Evolutionary conservation across 2,113 vertebrate species (phyloP).

Genomic region (Clarias macrocephalus): DNA sequence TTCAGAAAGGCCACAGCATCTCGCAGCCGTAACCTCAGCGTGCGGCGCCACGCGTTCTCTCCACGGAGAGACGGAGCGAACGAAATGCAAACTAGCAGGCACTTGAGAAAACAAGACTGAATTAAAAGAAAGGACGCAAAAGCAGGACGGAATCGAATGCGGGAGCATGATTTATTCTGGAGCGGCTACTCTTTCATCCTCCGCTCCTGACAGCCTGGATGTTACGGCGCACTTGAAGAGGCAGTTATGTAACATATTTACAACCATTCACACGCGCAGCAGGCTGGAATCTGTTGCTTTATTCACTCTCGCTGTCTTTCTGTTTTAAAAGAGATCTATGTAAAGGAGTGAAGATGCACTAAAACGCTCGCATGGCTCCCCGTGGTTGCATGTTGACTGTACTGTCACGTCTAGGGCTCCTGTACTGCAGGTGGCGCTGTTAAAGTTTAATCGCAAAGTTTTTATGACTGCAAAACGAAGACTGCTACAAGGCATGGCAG

Average conservation of each 20-base stretch:
- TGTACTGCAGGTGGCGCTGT: not conserved
- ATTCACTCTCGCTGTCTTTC: slow-evolving; percentile 21
- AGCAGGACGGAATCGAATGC: not conserved
- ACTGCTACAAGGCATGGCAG: not conserved
- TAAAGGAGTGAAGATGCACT: not conserved
- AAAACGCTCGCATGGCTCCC: not conserved
- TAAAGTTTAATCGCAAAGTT: not conserved
- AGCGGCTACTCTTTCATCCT: not conserved
- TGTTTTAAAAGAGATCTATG: not conserved
- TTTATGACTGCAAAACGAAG: not conserved
- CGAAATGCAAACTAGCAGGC: not conserved
- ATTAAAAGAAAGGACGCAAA: not conserved
- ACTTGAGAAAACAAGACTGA: slow-evolving; percentile 17
- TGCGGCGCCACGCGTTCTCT: not conserved
- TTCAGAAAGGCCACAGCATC: slow-evolving; percentile 26
- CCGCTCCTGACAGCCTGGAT: slow-evolving; percentile 24
- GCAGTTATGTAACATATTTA: slow-evolving; percentile 38
- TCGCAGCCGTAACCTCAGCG: not conserved
- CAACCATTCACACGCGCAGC: not conserved
- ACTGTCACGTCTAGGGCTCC: not conserved
- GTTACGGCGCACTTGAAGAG: slow-evolving; percentile 6
- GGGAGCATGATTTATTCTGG: not conserved
- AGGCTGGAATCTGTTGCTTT: slow-evolving; percentile 20
- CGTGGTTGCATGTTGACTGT: not conserved
- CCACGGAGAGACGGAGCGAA: not conserved